These are phyloP conservation scores for Scaptomyza flava DNA, from an alignment of 2,888 invertebrate species.

Conservation along the genomic window DNA sequence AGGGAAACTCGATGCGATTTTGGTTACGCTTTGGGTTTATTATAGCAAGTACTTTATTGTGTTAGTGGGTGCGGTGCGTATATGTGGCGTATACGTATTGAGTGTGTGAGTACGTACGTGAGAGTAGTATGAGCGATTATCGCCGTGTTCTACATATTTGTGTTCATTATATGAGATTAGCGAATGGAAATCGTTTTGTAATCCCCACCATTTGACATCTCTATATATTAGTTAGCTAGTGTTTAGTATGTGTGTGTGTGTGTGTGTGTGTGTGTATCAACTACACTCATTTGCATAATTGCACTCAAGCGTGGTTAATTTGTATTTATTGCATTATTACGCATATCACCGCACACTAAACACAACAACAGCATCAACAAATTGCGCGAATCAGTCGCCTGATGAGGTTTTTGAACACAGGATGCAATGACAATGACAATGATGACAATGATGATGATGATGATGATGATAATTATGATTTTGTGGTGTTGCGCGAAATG, in stretches of 20 bases:
- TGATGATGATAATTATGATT: not conserved
- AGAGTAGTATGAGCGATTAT: conserved; percentile 72
- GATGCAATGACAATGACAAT: conserved; percentile 19
- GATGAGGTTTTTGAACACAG: conserved; percentile 33
- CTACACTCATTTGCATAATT: conserved; percentile 75
- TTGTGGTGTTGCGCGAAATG: not conserved
- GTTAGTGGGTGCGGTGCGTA: conserved; percentile 11
- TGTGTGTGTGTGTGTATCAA: conserved; percentile 52
- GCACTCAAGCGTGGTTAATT: conserved; percentile 80
- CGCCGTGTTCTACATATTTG: conserved; percentile 75
- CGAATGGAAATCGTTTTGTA: conserved; percentile 72
- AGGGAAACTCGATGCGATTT: not conserved
- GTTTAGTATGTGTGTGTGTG: not conserved
- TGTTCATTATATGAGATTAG: conserved; percentile 79
- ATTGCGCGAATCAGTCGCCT: conserved; percentile 31
- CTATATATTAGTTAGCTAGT: conserved; percentile 26
- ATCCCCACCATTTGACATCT: conserved; percentile 56
- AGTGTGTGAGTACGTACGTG: conserved; percentile 17
- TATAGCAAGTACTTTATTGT: conserved; percentile 27
- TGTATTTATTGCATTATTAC: conserved; percentile 79
- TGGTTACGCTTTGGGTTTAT: not conserved
- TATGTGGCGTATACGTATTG: conserved; percentile 4
- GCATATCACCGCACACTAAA: conserved; percentile 69
- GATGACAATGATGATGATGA: conserved; percentile 16
- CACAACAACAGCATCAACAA: conserved; percentile 35